Percentiles rank a stretch among this genome's conserved stretches.
Conservation (phyloP, 1,140 invertebrate species). For the Diplogasteroides magnus region DNA sequence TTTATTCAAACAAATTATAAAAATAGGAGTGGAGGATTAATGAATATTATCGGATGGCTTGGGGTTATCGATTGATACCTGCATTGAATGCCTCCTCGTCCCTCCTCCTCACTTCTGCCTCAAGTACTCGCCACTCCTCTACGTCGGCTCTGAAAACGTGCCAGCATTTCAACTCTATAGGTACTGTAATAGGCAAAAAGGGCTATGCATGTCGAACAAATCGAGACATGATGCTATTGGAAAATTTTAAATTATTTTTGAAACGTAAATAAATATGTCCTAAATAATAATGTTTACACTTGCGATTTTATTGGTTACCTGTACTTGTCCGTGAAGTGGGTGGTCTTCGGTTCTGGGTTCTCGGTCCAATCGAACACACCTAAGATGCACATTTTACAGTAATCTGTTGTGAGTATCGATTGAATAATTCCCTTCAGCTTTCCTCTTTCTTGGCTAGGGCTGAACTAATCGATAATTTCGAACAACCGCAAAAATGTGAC, state of each 20-base stretch:
- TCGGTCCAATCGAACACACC: conserved; percentile 77
- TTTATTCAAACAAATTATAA: not conserved
- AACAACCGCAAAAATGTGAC: too few relatives aligned
- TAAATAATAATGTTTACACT: too few relatives aligned
- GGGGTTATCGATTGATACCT: conserved; percentile 24
- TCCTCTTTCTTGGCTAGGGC: too few relatives aligned
- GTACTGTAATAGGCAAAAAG: too few relatives aligned
- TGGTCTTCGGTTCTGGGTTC: conserved; percentile 66
- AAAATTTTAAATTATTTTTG: too few relatives aligned
- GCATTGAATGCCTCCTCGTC: conserved; percentile 65
- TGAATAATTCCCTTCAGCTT: too few relatives aligned
- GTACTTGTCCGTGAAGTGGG: conserved; percentile 66
- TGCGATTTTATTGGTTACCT: conserved; percentile 63
- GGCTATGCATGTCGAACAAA: too few relatives aligned
- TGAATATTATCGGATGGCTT: not conserved
- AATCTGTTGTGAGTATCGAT: too few relatives aligned
- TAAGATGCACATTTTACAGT: too few relatives aligned
- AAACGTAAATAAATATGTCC: not conserved
- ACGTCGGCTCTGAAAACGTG: conserved; percentile 72
- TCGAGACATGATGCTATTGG: too few relatives aligned
- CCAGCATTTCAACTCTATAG: too few relatives aligned
- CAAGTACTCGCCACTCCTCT: conserved; percentile 84
- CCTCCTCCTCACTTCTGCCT: conserved; percentile 78
- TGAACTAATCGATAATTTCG: too few relatives aligned
- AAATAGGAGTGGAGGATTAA: conserved; percentile 1